Evolutionary conservation across 2,888 invertebrate genomes (phyloP), one percentile per base, ranked within the genome.

Genomic region (Ctena decussata): DNA sequence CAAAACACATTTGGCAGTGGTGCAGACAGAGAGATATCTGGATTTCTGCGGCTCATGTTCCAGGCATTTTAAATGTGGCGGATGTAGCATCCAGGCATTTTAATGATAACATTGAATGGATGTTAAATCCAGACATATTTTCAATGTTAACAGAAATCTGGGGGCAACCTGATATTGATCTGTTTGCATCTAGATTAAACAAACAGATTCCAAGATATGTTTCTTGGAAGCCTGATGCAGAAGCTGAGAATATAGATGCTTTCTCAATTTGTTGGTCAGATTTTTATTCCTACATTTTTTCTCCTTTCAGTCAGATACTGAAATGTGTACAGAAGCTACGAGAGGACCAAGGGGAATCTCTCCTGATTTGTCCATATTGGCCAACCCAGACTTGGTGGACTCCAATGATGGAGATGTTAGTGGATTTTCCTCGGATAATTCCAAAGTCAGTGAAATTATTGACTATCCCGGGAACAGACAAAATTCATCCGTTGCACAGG

Each of bases 321-420:
- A 44, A 60, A 24, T 75, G 71, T 30, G 18, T 77, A 18, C 75
- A 69, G 49, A 85, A 83, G 44, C 32, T 85, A 2, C 46, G 77
- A 46, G 39, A 70, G 46, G 85, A 85, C 76, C 57, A 39, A 37
- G 79, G 81, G 21, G 65, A 21, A 44, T 81, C 73, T 39, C 79
- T 86, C 15, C 60, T 88, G 0, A 74, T 86, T 41, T 76, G 77
- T 39, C 79, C 79, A 30, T 27, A 78, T n/a, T 87, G 85, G 80
- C 32, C 49, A 8, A 86, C 82, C 12, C 79, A 86, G 75, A 39
- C 37, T 18, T 79, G 85, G 88, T 82, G 83, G 57, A 27, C 78
- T 30, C 12, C 24, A 46, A n/a, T 80, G 15, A 77, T 79, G 69
- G 49, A 71, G 37, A 30, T 53, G 12, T 18, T 83, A n/a, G 35